phyloP scores from a whole-genome alignment of 1,140 invertebrate species.

The Diachasmimorpha longicaudata region DNA sequence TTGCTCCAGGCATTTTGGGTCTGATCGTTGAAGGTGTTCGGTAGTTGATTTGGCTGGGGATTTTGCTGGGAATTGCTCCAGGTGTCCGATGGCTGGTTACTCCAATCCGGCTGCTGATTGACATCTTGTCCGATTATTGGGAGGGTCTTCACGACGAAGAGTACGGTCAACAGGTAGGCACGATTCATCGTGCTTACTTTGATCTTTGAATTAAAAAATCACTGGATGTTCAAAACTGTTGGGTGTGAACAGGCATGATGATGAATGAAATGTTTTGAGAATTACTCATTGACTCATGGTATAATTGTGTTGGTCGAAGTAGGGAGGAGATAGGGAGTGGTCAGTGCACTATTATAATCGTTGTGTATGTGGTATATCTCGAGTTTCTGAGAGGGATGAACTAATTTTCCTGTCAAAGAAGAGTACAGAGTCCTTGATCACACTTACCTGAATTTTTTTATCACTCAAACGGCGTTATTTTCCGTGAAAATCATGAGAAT shows the following conservation, averaged over 20 bases:
- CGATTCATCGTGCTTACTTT: neutral
- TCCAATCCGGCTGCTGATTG: neutral
- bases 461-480: neutral
- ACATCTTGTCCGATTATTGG: neutral
- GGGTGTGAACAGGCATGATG: neutral
- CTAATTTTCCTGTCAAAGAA: neutral
- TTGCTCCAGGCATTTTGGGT: neutral
- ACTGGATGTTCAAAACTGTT: too few species aligned
- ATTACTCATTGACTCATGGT: slow-evolving; percentile 21
- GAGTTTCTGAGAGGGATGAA: neutral
- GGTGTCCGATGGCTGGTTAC: neutral
- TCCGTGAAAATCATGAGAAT: neutral
- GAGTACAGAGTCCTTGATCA: neutral
- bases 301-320: neutral
- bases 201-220: neutral
- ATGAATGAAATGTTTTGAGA: neutral
- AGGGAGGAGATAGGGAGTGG: slow-evolving; percentile 28
- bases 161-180: neutral
- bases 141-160: neutral
- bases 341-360: neutral
- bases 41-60: neutral
- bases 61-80: neutral
- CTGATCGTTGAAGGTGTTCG: neutral
- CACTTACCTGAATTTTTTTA: neutral
- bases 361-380: neutral